These are phyloP conservation scores for Corapipo altera DNA, from an alignment of 2,113 vertebrate species.

Conservation along the genomic window DNA sequence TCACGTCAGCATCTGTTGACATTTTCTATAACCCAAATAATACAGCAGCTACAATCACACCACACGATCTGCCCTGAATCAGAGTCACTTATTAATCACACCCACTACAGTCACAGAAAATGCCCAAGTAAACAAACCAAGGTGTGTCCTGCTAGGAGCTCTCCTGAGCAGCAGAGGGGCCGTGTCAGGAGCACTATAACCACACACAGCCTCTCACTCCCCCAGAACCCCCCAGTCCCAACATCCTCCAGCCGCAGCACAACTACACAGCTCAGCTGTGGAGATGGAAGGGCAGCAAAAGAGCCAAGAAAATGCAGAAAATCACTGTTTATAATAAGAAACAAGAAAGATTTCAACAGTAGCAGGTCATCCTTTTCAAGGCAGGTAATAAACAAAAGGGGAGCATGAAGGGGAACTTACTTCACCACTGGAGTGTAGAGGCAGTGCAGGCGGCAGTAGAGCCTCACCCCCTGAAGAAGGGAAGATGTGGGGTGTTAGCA, in stretches of 20 bases:
- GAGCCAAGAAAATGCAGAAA: neutral
- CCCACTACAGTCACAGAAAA: neutral
- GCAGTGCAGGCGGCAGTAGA: conserved; percentile 97
- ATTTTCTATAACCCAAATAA: neutral
- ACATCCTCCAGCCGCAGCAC: neutral
- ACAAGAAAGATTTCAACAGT: neutral
- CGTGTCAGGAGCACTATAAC: neutral
- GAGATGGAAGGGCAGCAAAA: neutral
- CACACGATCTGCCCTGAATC: neutral
- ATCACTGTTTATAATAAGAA: neutral
- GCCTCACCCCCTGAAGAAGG: conserved; percentile 87
- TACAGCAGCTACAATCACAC: neutral
- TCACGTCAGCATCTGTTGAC: neutral
- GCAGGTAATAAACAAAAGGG: neutral
- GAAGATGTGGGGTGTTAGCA: neutral
- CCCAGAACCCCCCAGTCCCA: neutral
- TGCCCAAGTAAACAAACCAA: neutral
- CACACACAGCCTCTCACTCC: neutral
- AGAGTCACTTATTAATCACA: neutral
- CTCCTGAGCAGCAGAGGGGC: neutral
- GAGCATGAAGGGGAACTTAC: conserved; percentile 77
- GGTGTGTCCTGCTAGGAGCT: neutral
- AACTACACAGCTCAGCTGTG: neutral
- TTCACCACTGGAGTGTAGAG: conserved; percentile 92
- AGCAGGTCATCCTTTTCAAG: neutral